Evolutionary conservation across 2,888 invertebrate species (phyloP), one percentile per base, ranked within the genome.

Genomic region (Pilophorus perplexus): DNA sequence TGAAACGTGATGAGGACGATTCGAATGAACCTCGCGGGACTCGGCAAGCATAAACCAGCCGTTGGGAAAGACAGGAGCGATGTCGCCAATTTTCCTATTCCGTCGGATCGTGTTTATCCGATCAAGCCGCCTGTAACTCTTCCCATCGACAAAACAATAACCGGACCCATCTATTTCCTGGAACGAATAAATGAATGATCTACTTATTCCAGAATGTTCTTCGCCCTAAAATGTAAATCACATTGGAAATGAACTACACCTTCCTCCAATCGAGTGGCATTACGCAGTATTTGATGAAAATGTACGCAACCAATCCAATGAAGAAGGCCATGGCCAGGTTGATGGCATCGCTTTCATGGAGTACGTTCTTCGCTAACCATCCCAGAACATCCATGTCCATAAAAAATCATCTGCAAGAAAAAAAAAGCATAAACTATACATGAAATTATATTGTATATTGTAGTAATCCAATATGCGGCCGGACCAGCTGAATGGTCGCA

Each of bases 31-130:
- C 74, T 62, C 90, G 74, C 2, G 66, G 2, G 87, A 87, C 74
- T 93, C 92, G 0, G 85, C 78, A 1, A 93, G 75, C 0, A 84
- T 85, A 73, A 88, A 93, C 94, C 94, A 94, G 0, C 93, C 93
- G 74, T 94, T 93, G 0, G 93, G 93, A 75, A 83, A 93, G 0
- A 90, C 89, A 0, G 93, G 93, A 0, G 92, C 93, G 2, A 90
- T 75, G 0, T 80, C 79, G 0, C 90, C 89, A 4, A 84, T 77
- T 65, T 81, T 81, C 5, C 87, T 18, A 12, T 23, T 59, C 4
- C 59, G 12, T 18, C 59, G 40, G 1, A 59, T 25, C 4, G 40
- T 42, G 38, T 64, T 37, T 14, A 64, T 64, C 20, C 22, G 1
- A 16, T 59, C 25, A 6, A 42, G 78, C 0, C 81, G 74, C 0